Conservation (phyloP, 1,140 invertebrate species). For the Psilanteris sp. region DNA sequence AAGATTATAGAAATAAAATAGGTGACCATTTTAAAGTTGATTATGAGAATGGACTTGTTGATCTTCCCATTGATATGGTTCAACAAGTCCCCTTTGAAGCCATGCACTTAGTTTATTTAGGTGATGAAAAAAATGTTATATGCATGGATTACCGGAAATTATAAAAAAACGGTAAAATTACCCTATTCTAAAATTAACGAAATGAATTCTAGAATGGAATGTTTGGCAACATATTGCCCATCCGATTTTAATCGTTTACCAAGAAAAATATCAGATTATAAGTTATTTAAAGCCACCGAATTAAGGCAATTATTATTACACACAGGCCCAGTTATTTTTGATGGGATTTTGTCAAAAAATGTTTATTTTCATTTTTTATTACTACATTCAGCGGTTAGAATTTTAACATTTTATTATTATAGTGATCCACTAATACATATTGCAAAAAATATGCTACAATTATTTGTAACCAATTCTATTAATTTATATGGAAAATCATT, state of each 20-base stretch:
- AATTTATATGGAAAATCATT: slow-evolving; percentile 17
- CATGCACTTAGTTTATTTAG: slow-evolving; percentile 36
- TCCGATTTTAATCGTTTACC: slow-evolving; percentile 28
- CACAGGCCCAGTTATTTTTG: neutral
- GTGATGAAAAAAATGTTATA: slow-evolving; percentile 27
- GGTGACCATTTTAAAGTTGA: slow-evolving; percentile 12
- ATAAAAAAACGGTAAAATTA: slow-evolving; percentile 15
- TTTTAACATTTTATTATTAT: neutral
- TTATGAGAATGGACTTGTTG: slow-evolving; percentile 3
- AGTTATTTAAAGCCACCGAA: too few relatives aligned
- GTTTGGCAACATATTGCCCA: slow-evolving; percentile 2
- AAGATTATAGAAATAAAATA: slow-evolving; percentile 14
- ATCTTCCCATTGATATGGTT: slow-evolving; percentile 21
- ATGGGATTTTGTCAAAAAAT: neutral
- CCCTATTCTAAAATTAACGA: slow-evolving; percentile 4
- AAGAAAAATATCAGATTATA: slow-evolving; percentile 2
- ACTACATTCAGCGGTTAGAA: neutral
- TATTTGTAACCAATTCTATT: slow-evolving; percentile 4
- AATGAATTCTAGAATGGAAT: slow-evolving; percentile 13
- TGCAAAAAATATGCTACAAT: too few relatives aligned
- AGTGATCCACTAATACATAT: neutral
- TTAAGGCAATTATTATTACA: slow-evolving; percentile 1
- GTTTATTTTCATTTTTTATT: slow-evolving; percentile 18
- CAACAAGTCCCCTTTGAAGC: slow-evolving; percentile 18
- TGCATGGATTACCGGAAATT: slow-evolving; percentile 10